Conservation (phyloP, 2,113 vertebrate genomes). For the Oophaga pumilio region DNA sequence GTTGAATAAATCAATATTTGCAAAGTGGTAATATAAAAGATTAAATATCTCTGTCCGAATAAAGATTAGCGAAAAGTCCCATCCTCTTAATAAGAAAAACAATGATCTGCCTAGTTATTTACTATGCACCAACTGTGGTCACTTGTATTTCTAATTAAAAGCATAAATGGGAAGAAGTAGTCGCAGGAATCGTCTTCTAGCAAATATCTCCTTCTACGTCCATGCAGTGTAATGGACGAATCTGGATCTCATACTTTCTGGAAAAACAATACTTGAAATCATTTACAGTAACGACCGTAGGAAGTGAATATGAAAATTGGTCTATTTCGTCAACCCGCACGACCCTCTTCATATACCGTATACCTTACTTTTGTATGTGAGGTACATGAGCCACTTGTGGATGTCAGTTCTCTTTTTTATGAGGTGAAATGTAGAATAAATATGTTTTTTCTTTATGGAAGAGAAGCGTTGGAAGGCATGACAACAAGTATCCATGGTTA, state of each 20-base stretch:
- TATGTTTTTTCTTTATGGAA: background rate
- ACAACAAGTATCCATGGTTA: constrained; percentile 48
- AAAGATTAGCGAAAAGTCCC: background rate
- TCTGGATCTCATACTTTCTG: no score
- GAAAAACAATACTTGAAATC: no score
- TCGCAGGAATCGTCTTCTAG: background rate
- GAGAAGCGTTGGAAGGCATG: constrained; percentile 38
- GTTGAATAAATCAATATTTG: constrained; percentile 43
- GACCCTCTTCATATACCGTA: background rate
- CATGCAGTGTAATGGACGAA: background rate
- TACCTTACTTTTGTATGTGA: background rate
- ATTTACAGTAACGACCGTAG: background rate
- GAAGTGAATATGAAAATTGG: background rate
- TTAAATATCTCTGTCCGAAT: constrained; percentile 4
- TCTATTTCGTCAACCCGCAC: background rate
- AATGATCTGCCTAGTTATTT: background rate
- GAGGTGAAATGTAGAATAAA: background rate
- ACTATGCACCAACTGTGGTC: background rate
- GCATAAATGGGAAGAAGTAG: background rate
- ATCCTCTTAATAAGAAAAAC: background rate
- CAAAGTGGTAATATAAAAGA: constrained; percentile 17
- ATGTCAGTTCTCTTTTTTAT: background rate
- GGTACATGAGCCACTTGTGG: background rate
- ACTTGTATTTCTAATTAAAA: background rate
- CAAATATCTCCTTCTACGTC: background rate